Evolutionary conservation across 2,888 invertebrate genomes (phyloP), one percentile per base, ranked within the genome.

Genomic region (Caenorhabditis drosophilae): DNA sequence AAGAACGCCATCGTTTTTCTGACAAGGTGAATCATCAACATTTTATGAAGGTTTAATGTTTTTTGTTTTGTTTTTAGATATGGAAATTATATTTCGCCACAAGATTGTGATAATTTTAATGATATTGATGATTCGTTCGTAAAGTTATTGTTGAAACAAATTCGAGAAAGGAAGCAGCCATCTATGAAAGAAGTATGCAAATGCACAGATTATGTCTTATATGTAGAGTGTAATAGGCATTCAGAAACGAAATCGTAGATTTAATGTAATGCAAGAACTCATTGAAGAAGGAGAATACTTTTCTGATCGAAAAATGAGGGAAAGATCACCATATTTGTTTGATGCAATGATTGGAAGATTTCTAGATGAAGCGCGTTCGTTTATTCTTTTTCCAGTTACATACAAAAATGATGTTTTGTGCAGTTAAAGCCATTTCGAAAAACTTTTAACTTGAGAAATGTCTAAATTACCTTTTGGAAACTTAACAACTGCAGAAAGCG

Each of bases 301-400:
- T 81, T 90, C 90, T 83, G 93, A 95, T 84, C 89, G 89, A 62
- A 91, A 92, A 87, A 96, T 96, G 95, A 92, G 92, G 89, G 89
- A 89, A 73, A 86, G 96, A 61, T 92, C 93, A 84, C 96, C 95
- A 0, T 86, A 91, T 51, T 85, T 95, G 0, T 96, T 92, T 85
- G 92, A 95, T 70, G 91, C 93, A 79, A 86, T 96, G 73, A 88
- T 96, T 41, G 95, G 93, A 0, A 90, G 90, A 79, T 93, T 90
- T 84, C 84, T 94, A 70, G 89, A 90, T 2, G 89, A 90, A 57
- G 89, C 89, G 27, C 92, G 80, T 81, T 35, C 34, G 25, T 27
- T 22, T 47, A 16, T 15, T 15, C 16, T 9, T n/a, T 9, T 36
- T 9, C 4, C 12, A 36, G n/a, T n/a, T n/a, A n/a, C n/a, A n/a